Evolutionary conservation across 2,797 vertebrate genomes (phyloP).

Genomic region (Microcaecilia unicolor): DNA sequence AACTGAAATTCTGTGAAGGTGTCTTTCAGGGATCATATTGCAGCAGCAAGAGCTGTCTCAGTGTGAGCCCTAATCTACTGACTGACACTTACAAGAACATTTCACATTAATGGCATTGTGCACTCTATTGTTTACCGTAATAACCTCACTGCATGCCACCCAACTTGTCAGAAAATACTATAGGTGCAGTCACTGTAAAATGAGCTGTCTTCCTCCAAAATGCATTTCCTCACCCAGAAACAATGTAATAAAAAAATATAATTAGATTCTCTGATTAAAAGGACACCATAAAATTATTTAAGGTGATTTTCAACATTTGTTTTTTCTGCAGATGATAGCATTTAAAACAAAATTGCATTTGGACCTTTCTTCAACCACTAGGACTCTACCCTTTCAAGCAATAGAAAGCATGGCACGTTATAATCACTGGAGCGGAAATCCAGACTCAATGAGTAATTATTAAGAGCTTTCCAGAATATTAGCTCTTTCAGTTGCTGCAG

Average conservation of each 20-base stretch:
- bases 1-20: neutral
- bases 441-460: constrained; percentile 67
- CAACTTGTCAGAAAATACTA: constrained; percentile 19
- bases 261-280: constrained; percentile 48
- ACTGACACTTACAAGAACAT: constrained; percentile 16
- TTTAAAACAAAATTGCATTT: constrained; percentile 35
- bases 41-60: neutral
- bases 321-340: constrained; percentile 18
- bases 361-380: constrained; percentile 31
- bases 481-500: constrained; percentile 51
- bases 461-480: constrained; percentile 65
- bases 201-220: constrained; percentile 30
- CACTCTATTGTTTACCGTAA: constrained; percentile 27
- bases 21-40: constrained; percentile 3
- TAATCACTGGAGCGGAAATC: constrained; percentile 55
- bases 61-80: constrained; percentile 6
- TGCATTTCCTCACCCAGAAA: constrained; percentile 39
- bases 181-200: constrained; percentile 37
- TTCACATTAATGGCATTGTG: constrained; percentile 14
- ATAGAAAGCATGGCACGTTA: constrained; percentile 40
- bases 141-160: constrained; percentile 29
- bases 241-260: constrained; percentile 43
- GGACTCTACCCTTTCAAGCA: constrained; percentile 55
- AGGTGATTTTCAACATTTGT: constrained; percentile 20
- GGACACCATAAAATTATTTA: constrained; percentile 28